Evolutionary conservation across 2,888 invertebrate genomes (phyloP).

Genomic region (Meteorus cinctellus): DNA sequence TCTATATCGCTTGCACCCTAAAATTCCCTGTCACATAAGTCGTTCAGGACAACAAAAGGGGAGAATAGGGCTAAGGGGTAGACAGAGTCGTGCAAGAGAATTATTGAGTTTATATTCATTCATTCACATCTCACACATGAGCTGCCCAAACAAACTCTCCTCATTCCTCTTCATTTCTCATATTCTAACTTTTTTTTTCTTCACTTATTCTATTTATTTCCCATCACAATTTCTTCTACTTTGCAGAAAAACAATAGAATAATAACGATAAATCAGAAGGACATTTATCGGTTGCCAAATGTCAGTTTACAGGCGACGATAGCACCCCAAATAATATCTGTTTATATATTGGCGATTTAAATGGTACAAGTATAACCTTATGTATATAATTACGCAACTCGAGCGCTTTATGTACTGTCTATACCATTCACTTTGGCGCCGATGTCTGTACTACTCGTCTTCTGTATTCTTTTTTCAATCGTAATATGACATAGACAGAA

Average conservation of each 20-base stretch:
- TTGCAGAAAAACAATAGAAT: slow-evolving; percentile 33
- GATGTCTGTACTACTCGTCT: neutral
- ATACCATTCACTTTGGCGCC: neutral
- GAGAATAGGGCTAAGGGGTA: slow-evolving; percentile 6
- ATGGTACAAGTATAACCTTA: neutral
- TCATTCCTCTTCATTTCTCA: no score
- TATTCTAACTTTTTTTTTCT: neutral
- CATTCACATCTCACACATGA: neutral
- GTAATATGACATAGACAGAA: slow-evolving; percentile 2
- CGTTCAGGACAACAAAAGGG: slow-evolving; percentile 51
- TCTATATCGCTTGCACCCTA: slow-evolving; percentile 61
- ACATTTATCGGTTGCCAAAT: slow-evolving; percentile 20
- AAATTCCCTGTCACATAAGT: slow-evolving; percentile 28
- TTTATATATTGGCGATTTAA: slow-evolving; percentile 22
- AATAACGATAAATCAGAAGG: neutral
- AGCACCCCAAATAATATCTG: neutral
- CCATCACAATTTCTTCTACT: neutral
- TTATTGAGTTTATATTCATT: slow-evolving; percentile 50
- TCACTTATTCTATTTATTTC: slow-evolving; percentile 21
- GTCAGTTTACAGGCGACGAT: neutral
- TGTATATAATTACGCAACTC: slow-evolving; percentile 1
- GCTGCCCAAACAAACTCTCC: no score
- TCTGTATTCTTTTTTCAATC: neutral
- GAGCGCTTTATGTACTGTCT: slow-evolving; percentile 14
- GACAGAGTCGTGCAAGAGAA: slow-evolving; percentile 61